These are phyloP conservation scores for Centropus bengalensis DNA, from an alignment of 2,113 vertebrate species.

Conservation along the genomic window DNA sequence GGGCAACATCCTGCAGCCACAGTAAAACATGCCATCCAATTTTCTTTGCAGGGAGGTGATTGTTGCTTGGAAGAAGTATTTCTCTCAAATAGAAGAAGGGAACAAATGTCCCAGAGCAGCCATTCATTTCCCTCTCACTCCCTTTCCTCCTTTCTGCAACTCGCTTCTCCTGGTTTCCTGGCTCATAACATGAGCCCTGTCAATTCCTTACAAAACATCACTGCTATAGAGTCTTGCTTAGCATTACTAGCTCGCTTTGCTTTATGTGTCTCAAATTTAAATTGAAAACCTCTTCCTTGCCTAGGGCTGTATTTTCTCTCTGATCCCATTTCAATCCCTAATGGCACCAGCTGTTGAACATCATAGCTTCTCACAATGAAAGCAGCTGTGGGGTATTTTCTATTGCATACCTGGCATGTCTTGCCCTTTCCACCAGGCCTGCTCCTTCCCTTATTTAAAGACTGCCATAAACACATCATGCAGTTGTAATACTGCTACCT, in stretches of 20 bases:
- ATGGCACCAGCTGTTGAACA: not conserved
- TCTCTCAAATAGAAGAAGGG: not conserved
- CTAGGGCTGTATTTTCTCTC: not conserved
- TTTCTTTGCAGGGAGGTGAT: constrained; percentile 5
- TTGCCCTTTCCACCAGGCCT: not conserved
- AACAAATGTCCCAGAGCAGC: not conserved
- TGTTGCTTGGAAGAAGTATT: constrained; percentile 9
- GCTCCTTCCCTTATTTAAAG: not conserved
- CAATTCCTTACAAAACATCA: not conserved
- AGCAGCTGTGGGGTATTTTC: not conserved
- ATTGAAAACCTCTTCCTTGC: not conserved
- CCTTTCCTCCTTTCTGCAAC: not conserved
- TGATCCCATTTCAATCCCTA: not conserved
- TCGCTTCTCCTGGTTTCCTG: not conserved
- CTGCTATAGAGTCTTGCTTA: not conserved
- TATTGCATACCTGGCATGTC: not conserved
- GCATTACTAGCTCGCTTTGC: not conserved
- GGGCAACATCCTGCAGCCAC: not conserved
- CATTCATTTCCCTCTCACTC: not conserved
- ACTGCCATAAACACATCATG: not conserved
- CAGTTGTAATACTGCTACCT: not conserved
- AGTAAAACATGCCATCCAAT: not conserved
- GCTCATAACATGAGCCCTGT: not conserved
- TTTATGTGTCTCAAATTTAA: not conserved
- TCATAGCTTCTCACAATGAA: not conserved